These are phyloP conservation scores for Apodemia duryi DNA, from an alignment of 2,888 invertebrate species.

Conservation along the genomic window DNA sequence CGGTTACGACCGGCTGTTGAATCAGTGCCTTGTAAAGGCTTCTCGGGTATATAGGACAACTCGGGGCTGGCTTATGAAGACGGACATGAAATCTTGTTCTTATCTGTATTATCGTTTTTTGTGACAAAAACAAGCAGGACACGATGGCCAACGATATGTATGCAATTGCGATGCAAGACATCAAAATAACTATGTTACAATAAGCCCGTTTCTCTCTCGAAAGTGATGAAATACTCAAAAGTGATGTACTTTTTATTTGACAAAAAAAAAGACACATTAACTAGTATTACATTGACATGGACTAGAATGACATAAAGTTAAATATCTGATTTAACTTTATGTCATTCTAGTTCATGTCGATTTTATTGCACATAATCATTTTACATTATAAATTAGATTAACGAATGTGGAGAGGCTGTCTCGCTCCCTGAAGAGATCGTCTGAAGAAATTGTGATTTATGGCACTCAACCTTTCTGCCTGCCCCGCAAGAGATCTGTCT, in stretches of 20 bases:
- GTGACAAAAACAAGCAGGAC: not conserved
- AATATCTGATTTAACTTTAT: too few relatives aligned
- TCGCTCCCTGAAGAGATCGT: too few relatives aligned
- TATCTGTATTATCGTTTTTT: not conserved
- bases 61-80: slow-evolving; percentile 26
- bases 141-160: not conserved
- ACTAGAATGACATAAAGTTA: too few relatives aligned
- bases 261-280: too few relatives aligned
- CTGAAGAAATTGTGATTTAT: too few relatives aligned
- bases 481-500: not conserved
- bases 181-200: not conserved
- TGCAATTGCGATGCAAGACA: not conserved
- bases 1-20: slow-evolving; percentile 64
- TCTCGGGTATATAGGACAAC: slow-evolving; percentile 40
- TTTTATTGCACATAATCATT: too few relatives aligned
- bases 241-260: not conserved
- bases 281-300: too few relatives aligned
- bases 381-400: too few relatives aligned
- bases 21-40: slow-evolving; percentile 61
- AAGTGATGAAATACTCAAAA: not conserved
- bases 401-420: too few relatives aligned
- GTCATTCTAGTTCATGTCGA: too few relatives aligned
- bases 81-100: slow-evolving; percentile 14
- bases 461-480: too few relatives aligned
- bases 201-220: not conserved